Conservation (phyloP, 2,113 vertebrate species). For the Laterallus jamaicensis region DNA sequence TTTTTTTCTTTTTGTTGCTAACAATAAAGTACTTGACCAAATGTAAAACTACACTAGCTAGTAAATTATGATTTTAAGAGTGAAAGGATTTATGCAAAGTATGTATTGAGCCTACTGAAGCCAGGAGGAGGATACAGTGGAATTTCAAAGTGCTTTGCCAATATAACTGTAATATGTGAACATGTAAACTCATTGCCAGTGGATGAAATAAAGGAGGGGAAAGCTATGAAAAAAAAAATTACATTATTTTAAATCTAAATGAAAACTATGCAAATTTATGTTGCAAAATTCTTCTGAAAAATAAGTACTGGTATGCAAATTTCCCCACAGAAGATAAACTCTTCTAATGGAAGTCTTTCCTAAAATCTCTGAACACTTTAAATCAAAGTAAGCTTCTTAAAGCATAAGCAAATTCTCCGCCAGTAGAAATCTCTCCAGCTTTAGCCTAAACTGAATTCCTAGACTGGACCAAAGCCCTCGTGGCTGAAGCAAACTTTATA, state of each 20-base stretch:
- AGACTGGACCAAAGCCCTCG: not conserved
- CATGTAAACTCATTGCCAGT: not conserved
- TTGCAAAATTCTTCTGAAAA: not conserved
- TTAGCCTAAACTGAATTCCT: constrained; percentile 30
- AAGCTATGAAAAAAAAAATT: not conserved
- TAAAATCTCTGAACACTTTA: constrained; percentile 21
- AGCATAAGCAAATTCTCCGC: constrained; percentile 51
- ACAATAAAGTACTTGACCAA: not conserved
- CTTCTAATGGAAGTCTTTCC: not conserved
- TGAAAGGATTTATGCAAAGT: not conserved
- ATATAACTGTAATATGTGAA: not conserved
- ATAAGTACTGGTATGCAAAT: not conserved
- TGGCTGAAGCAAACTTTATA: not conserved
- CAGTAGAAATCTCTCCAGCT: constrained; percentile 16
- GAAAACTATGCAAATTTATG: not conserved
- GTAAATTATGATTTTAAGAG: not conserved
- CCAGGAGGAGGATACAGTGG: not conserved
- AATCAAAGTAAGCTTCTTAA: constrained; percentile 53
- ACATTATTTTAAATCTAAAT: not conserved
- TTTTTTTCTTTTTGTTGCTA: not conserved
- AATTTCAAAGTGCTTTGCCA: not conserved
- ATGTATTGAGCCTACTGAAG: not conserved
- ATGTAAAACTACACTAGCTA: not conserved
- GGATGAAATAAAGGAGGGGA: not conserved
- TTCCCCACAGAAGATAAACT: not conserved